These are phyloP conservation scores for Tigriopus japonicus DNA, from an alignment of 1,140 invertebrate species.

Conservation along the genomic window DNA sequence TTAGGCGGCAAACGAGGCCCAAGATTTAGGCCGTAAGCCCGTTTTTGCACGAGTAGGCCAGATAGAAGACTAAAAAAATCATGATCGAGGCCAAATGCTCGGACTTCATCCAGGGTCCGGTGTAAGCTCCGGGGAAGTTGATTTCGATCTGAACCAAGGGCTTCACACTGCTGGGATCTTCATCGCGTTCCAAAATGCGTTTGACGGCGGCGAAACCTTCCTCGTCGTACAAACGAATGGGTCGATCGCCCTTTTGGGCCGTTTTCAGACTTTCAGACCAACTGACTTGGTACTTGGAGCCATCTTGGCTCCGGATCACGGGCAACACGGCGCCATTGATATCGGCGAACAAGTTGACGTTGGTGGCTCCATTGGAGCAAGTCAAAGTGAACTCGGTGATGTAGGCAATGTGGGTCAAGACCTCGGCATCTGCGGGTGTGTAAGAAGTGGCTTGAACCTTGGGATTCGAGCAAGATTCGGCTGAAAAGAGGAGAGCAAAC, in stretches of 20 bases:
- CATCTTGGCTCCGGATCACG: neutral
- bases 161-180: conserved; percentile 36
- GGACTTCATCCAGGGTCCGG: neutral
- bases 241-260: conserved; percentile 52
- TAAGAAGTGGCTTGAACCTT: conserved; percentile 36
- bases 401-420: conserved; percentile 54
- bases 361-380: conserved; percentile 28
- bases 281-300: conserved; percentile 43
- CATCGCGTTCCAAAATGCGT: conserved; percentile 31
- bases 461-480: conserved; percentile 23
- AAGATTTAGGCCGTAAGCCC: neutral
- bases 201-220: conserved; percentile 61
- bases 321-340: neutral
- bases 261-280: conserved; percentile 71
- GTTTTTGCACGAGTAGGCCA: neutral
- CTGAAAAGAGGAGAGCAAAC: too few species aligned
- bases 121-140: conserved; percentile 37
- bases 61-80: neutral
- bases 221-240: conserved; percentile 68
- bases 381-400: conserved; percentile 31
- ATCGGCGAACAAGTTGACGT: conserved; percentile 20
- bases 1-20: too few species aligned
- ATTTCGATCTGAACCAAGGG: conserved; percentile 52
- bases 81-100: neutral
- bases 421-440: conserved; percentile 72